Base-by-base conservation (phyloP, 64 coral and sea anemone genomes). In the Porites lutea region DNA sequence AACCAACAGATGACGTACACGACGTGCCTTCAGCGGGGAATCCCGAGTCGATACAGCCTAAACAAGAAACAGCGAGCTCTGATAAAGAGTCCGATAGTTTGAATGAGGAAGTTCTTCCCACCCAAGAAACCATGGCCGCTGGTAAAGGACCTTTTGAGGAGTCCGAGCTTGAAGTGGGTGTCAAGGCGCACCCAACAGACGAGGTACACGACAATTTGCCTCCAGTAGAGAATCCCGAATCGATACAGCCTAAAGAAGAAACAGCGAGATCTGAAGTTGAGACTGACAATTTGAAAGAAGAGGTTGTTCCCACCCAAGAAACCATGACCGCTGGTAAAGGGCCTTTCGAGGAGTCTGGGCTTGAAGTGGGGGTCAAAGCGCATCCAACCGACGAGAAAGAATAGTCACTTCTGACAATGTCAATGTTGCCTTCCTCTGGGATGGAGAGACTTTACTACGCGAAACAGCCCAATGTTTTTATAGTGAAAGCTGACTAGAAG, bases 61-160 rank as follows among this genome's bases (percentile, higher is more conserved):
- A 37, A 37, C 27, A 37, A 37, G 27, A 37, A 37, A 37, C 27
- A 37, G 27, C 27, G 27, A 37, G 27, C 27, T 1, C 27, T 37
- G 27, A 37, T 37, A 37, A 37, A 37, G 27, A 37, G 27, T 37
- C 27, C 27, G 27, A 37, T 37, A 37, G 27, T 37, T 37, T 37
- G 27, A 22, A 27, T 1, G 78, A 80, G 10, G 78, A 80, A 7
- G 15, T 5, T 21, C 18, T 18, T 15, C 78, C 78, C 4, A 19
- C 23, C 16, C 78, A 82, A 16, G 78, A 82, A 13, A 55, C 77
- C 8, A 79, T 58, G 77, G 77, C 77, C 2, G 52, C 77, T 10
- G 77, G 77, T 79, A 79, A 79, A 59, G 77, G 77, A n/a, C 77
- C 77, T 52, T 79, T 79, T 79, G 52, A 79, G 21, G 77, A 79